These are phyloP conservation scores for Umimayanthus chanpuru DNA, from an alignment of 92 coral and sea anemone species.

Conservation along the genomic window DNA sequence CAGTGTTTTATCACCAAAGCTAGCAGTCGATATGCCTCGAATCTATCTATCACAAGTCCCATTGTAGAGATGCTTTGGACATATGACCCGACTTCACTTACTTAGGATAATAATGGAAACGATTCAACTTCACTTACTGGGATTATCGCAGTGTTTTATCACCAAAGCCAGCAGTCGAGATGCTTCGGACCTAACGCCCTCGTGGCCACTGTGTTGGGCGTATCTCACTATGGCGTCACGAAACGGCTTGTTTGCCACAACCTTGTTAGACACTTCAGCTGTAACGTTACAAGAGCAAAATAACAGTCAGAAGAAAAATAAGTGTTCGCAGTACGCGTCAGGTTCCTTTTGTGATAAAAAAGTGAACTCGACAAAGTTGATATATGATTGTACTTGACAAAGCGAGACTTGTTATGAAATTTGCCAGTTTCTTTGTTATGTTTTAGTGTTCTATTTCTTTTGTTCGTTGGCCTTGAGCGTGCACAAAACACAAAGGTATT, in stretches of 20 bases:
- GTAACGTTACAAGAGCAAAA: slow-evolving; percentile 4
- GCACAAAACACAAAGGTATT: too few species aligned
- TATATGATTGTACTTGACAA: too few species aligned
- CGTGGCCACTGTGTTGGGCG: slow-evolving; percentile 83
- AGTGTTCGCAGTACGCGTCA: too few species aligned
- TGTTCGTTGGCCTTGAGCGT: too few species aligned
- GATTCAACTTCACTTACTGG: slow-evolving; percentile 53
- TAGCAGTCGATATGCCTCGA: slow-evolving; percentile 2
- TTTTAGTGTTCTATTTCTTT: too few species aligned
- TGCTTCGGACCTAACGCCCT: slow-evolving; percentile 85
- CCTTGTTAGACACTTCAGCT: slow-evolving; percentile 77
- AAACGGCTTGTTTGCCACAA: slow-evolving; percentile 56
- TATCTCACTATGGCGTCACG: slow-evolving; percentile 76
- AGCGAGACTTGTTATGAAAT: too few species aligned
- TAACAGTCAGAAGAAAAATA: neutral
- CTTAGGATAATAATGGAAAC: slow-evolving; percentile 21
- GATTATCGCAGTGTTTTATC: slow-evolving; percentile 74
- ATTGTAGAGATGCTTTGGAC: neutral
- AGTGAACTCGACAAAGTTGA: too few species aligned
- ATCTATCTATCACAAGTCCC: neutral
- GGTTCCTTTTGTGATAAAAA: too few species aligned
- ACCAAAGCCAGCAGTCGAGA: slow-evolving; percentile 80
- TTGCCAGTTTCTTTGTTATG: too few species aligned
- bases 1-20: slow-evolving; percentile 15
- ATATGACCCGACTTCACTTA: slow-evolving; percentile 18